Evolutionary conservation across 2,113 vertebrate genomes (phyloP), one percentile per base, ranked within the genome.

Genomic region (Mustela nigripes): DNA sequence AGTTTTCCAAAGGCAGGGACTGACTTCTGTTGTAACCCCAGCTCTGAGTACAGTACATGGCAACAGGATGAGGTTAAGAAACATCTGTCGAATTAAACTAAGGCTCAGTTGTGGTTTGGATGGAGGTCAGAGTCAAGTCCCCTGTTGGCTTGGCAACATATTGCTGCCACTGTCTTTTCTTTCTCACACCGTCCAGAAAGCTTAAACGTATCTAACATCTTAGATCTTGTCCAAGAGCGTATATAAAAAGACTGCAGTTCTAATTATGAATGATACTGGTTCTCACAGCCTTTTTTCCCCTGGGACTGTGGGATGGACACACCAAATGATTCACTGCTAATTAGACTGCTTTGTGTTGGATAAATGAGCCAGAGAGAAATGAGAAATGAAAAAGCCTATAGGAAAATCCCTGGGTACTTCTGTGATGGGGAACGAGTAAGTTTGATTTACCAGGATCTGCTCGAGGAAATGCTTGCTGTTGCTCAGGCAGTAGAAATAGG

Each of bases 381-480:
- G 18, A 92, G 73, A 45, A 81, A 62, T 1, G 84, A 56, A 67
- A 67, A 92, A 45, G 42, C 18, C 31, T 74, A 9, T 11, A 4
- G 24, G 24, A 86, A 42, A 60, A 33, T n/a, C 65, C 19, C 56
- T 73, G 56, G 19, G 31, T 26, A 42, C 67, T 39, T 94, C 22
- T 36, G 5, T 73, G 76, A 33, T 11, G 48, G 36, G 50, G 62
- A 93, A 65, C 24, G 67, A 60, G 8, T 3, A 81, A n/a, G 28
- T 82, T 53, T 39, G 85, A 86, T 71, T 67, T 98, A 99, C 99
- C 99, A 99, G 97, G 95, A 99, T 99, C 98, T 99, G 99, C 96
- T 99, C 99, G 8, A 99, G 99, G 98, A 99, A 99, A 98, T 99
- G 99, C 94, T 99, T 99, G 96, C 98, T 99, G 96, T 99, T 99